These are phyloP conservation scores for Allobates femoralis DNA, from an alignment of 2,797 vertebrate species.

Conservation along the genomic window DNA sequence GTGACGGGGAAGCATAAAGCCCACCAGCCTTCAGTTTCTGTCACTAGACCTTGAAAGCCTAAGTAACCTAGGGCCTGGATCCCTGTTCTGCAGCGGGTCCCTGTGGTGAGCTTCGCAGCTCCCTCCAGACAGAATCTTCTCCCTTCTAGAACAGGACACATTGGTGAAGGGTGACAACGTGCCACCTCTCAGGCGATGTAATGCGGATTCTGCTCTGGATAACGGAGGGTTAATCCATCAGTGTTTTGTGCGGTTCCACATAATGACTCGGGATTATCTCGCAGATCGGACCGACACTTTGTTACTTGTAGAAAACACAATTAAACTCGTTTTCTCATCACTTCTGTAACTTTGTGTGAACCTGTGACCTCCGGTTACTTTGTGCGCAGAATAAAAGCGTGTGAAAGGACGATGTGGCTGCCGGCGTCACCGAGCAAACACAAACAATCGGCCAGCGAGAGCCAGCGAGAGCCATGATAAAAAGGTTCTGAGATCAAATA, in stretches of 20 bases:
- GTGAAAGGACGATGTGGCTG: too few species aligned
- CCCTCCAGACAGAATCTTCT: too few species aligned
- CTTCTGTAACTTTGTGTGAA: constrained; percentile 14
- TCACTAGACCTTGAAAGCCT: too few species aligned
- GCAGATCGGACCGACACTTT: not conserved
- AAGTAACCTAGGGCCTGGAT: too few species aligned
- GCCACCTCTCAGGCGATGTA: not conserved
- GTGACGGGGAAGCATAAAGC: too few species aligned
- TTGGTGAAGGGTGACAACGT: too few species aligned
- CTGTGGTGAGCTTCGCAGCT: too few species aligned
- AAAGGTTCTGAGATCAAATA: constrained; percentile 54
- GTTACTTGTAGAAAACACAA: constrained; percentile 23
- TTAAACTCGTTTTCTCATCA: constrained; percentile 11
- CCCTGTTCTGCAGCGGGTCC: too few species aligned
- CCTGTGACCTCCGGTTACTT: constrained; percentile 29
- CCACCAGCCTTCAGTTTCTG: too few species aligned
- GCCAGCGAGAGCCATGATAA: constrained; percentile 30
- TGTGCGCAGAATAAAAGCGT: not conserved
- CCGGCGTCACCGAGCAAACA: not conserved
- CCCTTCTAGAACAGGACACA: too few species aligned
- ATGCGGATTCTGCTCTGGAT: not conserved
- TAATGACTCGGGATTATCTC: not conserved
- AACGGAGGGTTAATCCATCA: not conserved
- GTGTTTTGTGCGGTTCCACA: not conserved
- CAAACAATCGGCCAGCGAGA: not conserved